Base-by-base conservation (phyloP, 1,140 invertebrate genomes). In the Rhopalosiphum maidis region DNA sequence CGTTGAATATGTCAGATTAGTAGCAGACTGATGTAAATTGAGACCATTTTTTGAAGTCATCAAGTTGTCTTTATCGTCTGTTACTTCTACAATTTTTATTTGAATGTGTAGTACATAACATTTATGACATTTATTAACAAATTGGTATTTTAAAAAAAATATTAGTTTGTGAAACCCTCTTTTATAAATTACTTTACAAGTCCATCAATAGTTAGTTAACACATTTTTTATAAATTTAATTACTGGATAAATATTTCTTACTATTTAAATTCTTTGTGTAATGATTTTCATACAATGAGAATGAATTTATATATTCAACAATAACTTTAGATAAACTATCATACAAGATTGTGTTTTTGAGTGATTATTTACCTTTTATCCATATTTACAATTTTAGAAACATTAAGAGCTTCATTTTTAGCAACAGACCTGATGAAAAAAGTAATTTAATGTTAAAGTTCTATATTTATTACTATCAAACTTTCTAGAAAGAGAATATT, bases 71-170 rank as follows among this genome's bases (percentile, higher is more conserved):
- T 93, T 94, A 46, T 94, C 48, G 0, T 55, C 77, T 48, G 35
- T 37, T 85, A 86, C 41, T 43, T 54, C 82, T 51, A n/a, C 46
- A 93, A 85, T 35, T 94, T 94, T 91, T 37, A 91, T 86, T 77
- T 94, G 55, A 82, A 94, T 94, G 7, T 55, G 7, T 55, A 55
- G 7, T 89, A 91, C 85, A 88, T 94, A 90, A 91, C 94, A 94
- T 91, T 93, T 91, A 93, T 94, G 94, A 51, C 94, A 94, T 85
- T 92, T 94, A 55, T 94, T 93, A 83, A 93, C 77, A 82, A 91
- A 41, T 94, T 86, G 77, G 93, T 86, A 94, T 93, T 60, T 94
- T 94, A 93, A 94, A 94, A 43, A 48, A 83, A 94, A 87, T 51
- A 93, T 94, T 88, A 94, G 85, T 87, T 48, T 77, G 77, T 93